A percentile compares a stretch with the other conserved stretches of the same genome.
Evolutionary conservation across 1,140 invertebrate species (phyloP).

Genomic region (Apocrypta bakeri): DNA sequence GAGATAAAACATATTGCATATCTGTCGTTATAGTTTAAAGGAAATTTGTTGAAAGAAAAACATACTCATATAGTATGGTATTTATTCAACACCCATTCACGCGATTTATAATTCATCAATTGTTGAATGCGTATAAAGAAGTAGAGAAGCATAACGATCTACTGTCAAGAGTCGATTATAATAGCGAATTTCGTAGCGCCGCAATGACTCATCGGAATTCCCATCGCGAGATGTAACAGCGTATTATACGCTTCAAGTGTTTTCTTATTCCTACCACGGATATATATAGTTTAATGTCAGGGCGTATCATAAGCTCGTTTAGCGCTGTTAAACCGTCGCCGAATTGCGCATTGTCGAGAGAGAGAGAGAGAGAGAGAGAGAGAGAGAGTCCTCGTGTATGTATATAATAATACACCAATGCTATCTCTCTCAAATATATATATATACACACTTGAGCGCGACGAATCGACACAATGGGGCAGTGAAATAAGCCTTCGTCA

Average conservation of each 20-base stretch:
- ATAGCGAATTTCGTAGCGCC: constrained; percentile 14
- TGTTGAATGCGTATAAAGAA: not conserved
- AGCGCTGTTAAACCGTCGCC: not conserved
- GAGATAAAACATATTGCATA: no score
- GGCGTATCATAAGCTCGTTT: constrained; percentile 14
- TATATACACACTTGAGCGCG: not conserved
- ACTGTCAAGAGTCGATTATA: no score
- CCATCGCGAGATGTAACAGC: constrained; percentile 19
- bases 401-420: not conserved
- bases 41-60: no score
- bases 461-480: not conserved
- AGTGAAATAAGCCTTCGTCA: not conserved
- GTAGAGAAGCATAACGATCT: no score
- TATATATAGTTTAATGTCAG: not conserved
- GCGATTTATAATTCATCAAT: no score
- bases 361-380: no score
- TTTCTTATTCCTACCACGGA: not conserved
- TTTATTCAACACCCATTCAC: no score
- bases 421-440: not conserved
- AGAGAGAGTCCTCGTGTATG: not conserved
- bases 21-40: no score
- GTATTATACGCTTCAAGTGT: not conserved
- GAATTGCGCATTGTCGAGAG: not conserved
- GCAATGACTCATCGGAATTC: constrained; percentile 35
- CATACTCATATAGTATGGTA: no score